phyloP scores from a whole-genome alignment of 2,113 vertebrate species.

The Porphyrio hochstetteri region DNA sequence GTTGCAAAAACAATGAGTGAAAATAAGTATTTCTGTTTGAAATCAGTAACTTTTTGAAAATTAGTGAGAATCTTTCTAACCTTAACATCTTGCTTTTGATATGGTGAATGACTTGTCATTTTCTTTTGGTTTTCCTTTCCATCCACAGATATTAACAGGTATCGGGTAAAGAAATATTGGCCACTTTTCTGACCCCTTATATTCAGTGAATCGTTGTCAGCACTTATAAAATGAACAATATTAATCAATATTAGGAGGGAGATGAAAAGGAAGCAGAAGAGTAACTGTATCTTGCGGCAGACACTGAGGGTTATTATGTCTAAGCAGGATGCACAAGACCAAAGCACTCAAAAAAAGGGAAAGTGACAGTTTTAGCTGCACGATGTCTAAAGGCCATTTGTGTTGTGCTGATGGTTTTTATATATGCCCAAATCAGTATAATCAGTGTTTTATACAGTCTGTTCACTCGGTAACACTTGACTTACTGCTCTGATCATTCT shows the following conservation, averaged over 20 bases:
- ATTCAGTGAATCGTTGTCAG: neutral
- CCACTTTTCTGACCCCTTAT: neutral
- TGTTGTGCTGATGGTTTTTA: neutral
- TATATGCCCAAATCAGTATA: neutral
- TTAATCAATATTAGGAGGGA: neutral
- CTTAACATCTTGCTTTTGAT: neutral
- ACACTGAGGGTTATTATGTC: neutral
- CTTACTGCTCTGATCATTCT: neutral
- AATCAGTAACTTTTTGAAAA: neutral
- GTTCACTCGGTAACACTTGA: neutral
- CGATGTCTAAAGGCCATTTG: neutral
- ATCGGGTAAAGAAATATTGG: neutral
- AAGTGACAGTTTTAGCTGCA: neutral
- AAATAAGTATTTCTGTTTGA: neutral
- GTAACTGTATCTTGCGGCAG: neutral
- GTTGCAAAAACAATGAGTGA: neutral
- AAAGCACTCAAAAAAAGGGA: neutral
- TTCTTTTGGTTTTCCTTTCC: neutral
- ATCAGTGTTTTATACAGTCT: neutral
- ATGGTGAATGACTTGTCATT: neutral
- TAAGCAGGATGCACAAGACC: neutral
- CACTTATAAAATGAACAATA: neutral
- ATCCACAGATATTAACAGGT: neutral
- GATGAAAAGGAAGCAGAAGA: neutral
- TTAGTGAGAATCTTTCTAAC: neutral